Percentiles rank a stretch among this genome's conserved stretches.
Evolutionary conservation across 2,888 invertebrate species (phyloP).

Genomic region (Rhingia campestris): DNA sequence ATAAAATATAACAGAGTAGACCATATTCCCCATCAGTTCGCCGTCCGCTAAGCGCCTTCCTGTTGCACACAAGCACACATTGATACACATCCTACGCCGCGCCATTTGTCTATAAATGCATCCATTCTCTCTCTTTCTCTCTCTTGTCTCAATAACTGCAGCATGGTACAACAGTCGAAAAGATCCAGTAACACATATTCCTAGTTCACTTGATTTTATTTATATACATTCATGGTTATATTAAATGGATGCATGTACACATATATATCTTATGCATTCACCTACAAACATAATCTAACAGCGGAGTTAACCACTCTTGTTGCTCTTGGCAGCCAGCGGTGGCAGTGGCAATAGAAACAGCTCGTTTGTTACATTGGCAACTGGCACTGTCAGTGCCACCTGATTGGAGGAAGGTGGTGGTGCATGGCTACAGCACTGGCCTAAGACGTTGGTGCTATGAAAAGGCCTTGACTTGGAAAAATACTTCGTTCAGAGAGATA

Average conservation of each 20-base stretch:
- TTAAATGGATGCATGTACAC: neutral
- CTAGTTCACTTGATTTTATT: constrained; percentile 45
- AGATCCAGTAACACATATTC: constrained; percentile 67
- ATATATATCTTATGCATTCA: constrained; percentile 17
- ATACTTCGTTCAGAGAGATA: constrained; percentile 21
- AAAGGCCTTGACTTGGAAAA: constrained; percentile 60
- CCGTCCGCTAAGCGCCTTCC: constrained; percentile 29
- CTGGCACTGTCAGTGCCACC: constrained; percentile 65
- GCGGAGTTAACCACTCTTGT: constrained; percentile 44
- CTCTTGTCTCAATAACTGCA: neutral
- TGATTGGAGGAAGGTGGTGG: constrained; percentile 61
- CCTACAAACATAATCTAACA: constrained; percentile 53
- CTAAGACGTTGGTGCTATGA: constrained; percentile 43
- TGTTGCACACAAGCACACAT: constrained; percentile 34
- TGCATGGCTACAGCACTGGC: constrained; percentile 27
- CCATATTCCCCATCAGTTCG: constrained; percentile 31
- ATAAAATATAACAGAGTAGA: constrained; percentile 28
- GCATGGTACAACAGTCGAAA: constrained; percentile 9
- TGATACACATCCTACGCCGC: constrained; percentile 34
- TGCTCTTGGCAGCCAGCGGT: constrained; percentile 51
- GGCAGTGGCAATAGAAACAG: constrained; percentile 64
- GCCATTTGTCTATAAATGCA: constrained; percentile 11
- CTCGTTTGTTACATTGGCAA: constrained; percentile 61
- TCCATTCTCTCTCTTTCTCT: neutral
- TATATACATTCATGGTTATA: constrained; percentile 1